Base-by-base conservation (phyloP, 2,888 invertebrate species). In the Callyntrura sp. region DNA sequence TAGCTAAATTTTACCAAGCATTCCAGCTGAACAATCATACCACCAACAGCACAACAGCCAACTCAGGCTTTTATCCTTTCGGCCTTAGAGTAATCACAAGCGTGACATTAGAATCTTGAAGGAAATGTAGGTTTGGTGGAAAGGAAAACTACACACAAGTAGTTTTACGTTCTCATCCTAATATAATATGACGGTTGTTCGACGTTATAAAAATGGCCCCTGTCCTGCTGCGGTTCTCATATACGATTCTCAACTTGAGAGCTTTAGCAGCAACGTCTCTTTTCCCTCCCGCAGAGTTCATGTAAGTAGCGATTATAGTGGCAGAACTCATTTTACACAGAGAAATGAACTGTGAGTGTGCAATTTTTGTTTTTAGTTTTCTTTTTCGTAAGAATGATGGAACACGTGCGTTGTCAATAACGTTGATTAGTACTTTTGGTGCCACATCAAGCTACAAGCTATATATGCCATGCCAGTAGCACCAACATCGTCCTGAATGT, bases 361-460 rank as follows among this genome's bases (percentile, higher is more conserved):
- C 57, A n/a, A 20, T 60, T 11, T 73, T 11, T 73, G 70, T 45
- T 17, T 68, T 35, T 23, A 62, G 20, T 23, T 57, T 20, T 17
- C 20, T 57, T 20, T 23, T 23, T 17, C 9, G 11, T 62, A 20
- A 4, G 25, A 51, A 12, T 23, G 11, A 20, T 35, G 28, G 1
- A 0, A 43, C 70, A 70, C 70, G 45, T 45, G 17, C 17, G 45
- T 70, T 65, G 65, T 62, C 65, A 82, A 82, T 48, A 62, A 65
- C 11, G 45, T 14, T 82, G 82, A 82, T 82, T 82, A 82, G 82
- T 65, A 20, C 60, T 65, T 82, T 82, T 65, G 65, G 65, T 65
- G n/a, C 62, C 45, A 43, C 62, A 62, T n/a, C 78, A 73, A 60
- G 60, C 23, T 23, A 23, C n/a, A n/a, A n/a, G n/a, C n/a, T n/a